Evolutionary conservation across 1,140 invertebrate genomes (phyloP).

Genomic region (Euschistus heros): DNA sequence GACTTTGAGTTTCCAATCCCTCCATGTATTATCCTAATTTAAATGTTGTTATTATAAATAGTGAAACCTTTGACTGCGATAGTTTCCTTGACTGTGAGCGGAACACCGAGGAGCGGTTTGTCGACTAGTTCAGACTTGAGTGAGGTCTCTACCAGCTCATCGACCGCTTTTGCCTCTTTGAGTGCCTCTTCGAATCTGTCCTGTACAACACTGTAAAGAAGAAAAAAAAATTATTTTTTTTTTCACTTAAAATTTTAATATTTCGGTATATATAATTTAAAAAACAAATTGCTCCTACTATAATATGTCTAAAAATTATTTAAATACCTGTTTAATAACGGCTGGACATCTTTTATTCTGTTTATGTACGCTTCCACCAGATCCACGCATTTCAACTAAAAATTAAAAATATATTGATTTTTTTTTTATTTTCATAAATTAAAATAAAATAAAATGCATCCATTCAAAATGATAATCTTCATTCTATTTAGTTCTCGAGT

Average conservation of each 20-base stretch:
- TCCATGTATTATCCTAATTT: too few species aligned
- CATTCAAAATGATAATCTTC: too few species aligned
- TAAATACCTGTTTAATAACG: conserved; percentile 46
- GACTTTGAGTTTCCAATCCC: too few species aligned
- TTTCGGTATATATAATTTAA: not conserved
- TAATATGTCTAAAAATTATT: too few species aligned
- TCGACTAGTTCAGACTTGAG: conserved; percentile 39
- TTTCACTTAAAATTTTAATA: not conserved
- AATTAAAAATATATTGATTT: conserved; percentile 15
- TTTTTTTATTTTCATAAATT: not conserved
- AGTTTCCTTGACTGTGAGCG: conserved; percentile 56
- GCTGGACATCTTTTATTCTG: conserved; percentile 54
- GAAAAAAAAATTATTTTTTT: not conserved
- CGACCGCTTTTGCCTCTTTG: conserved; percentile 43
- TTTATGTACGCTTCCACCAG: conserved; percentile 51
- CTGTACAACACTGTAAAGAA: conserved; percentile 46
- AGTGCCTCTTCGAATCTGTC: conserved; percentile 52
- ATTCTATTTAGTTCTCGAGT: too few species aligned
- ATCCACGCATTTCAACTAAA: conserved; percentile 45
- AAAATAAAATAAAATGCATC: not conserved
- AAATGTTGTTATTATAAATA: too few species aligned
- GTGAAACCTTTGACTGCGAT: conserved; percentile 52
- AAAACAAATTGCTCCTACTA: too few species aligned
- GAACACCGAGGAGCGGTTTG: conserved; percentile 53
- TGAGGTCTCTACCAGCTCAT: conserved; percentile 35